phyloP scores from a whole-genome alignment of 2,113 vertebrate species.

The Rousettus leschenaultii region DNA sequence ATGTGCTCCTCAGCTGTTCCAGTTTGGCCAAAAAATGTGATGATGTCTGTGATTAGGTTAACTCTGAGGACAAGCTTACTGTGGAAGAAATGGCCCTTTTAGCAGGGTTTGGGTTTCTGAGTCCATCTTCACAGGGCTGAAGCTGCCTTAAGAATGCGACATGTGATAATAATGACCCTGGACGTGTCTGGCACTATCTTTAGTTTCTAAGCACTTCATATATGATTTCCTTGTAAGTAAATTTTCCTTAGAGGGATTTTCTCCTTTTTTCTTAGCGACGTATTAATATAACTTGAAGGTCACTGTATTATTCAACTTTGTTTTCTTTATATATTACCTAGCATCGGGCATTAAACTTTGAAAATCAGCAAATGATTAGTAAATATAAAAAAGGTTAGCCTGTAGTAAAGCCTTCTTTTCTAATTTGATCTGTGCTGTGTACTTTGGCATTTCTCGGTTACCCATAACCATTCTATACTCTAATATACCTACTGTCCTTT shows the following conservation, averaged over 20 bases:
- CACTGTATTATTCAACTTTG: neutral
- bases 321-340: neutral
- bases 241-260: neutral
- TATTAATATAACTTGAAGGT: neutral
- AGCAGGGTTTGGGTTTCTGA: neutral
- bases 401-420: neutral
- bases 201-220: neutral
- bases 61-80: neutral
- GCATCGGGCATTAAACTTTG: neutral
- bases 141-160: neutral
- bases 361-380: neutral
- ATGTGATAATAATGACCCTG: neutral
- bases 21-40: neutral
- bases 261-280: neutral
- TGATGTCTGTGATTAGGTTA: neutral
- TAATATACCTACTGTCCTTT: neutral
- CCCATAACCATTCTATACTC: neutral
- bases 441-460: neutral
- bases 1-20: slow-evolving; percentile 33
- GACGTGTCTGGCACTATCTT: neutral
- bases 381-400: neutral
- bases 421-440: neutral
- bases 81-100: neutral
- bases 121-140: neutral
- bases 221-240: neutral